Conservation (phyloP, 2,113 vertebrate species). For the Isichthys henryi region DNA sequence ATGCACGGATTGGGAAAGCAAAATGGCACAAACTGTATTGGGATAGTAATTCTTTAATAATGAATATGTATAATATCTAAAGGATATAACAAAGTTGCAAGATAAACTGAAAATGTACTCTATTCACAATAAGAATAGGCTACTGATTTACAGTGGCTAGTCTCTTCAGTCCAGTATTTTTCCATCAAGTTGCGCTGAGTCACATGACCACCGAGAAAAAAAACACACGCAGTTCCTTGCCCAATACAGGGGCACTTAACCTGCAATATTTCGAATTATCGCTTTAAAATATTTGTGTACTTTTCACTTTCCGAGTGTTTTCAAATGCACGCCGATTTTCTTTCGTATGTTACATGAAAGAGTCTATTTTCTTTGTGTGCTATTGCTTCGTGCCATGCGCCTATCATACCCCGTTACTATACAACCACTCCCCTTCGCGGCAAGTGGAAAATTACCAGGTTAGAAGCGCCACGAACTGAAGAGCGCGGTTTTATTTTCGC, state of each 20-base stretch:
- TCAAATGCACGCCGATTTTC: not conserved
- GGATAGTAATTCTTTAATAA: not conserved
- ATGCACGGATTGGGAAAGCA: not conserved
- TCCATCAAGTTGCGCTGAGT: constrained; percentile 67
- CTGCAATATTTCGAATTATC: constrained; percentile 4
- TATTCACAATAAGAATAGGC: not conserved
- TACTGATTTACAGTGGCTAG: constrained; percentile 5
- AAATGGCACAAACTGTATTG: not conserved
- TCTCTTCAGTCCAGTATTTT: constrained; percentile 69
- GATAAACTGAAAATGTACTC: not conserved
- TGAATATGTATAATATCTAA: not conserved
- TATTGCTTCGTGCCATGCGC: constrained; percentile 50
- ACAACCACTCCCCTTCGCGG: constrained; percentile 71
- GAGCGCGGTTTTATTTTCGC: constrained; percentile 25
- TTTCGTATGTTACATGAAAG: not conserved
- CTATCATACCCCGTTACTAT: constrained; percentile 36
- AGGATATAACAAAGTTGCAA: not conserved
- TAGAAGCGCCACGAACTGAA: constrained; percentile 60
- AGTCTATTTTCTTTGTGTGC: not conserved
- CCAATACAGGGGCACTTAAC: constrained; percentile 34
- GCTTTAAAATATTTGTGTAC: not conserved
- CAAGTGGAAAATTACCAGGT: constrained; percentile 77
- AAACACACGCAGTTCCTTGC: constrained; percentile 52
- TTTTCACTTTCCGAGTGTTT: constrained; percentile 7
- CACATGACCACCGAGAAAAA: constrained; percentile 51